Base-by-base conservation (phyloP, 2,888 invertebrate species). In the Sinhomidia bicolor region DNA sequence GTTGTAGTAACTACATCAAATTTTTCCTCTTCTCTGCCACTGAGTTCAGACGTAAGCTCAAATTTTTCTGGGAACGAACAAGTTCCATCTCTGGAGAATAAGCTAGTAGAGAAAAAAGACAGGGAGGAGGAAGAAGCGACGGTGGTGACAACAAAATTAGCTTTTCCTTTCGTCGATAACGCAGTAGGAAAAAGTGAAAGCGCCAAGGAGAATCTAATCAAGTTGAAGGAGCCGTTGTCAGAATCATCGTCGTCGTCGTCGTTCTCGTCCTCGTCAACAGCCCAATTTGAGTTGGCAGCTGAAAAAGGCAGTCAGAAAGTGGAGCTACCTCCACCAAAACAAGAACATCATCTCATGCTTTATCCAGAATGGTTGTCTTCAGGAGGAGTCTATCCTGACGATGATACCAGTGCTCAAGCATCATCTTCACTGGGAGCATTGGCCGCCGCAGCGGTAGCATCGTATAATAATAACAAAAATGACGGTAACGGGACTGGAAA, bases 361-460 rank as follows among this genome's bases (percentile, higher is more conserved):
- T 91, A 91, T 44, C 92, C 92, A 9, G 91, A 92, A 87, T 91
- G 91, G 92, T 86, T 91, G 23, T 90, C 91, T 41, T 89, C 90
- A 14, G 90, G 89, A 23, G 90, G 90, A 14, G 89, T 89, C 10
- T 89, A 87, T 74, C 89, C 89, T 26, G 89, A 89, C 65, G 89
- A 89, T 47, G 87, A 79, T 54, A 84, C 89, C 4, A 87, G 83
- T 57, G 86, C 80, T 44, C 86, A 86, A 71, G 41, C 80, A 51
- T 20, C 65, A 62, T 7, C 47, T 20, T 51, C 65, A 26, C 17
- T 82, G 26, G 41, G 51, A 26, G 80, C 80, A 60, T 80, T 80
- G 44, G 60, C 80, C 44, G 80, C 80, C 41, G 60, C 80, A 57
- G 80, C 68, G 29, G 78, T 76, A 29, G 32, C 60, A 12, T 44